Evolutionary conservation across 2,797 vertebrate genomes (phyloP).

Genomic region (Tamandua tetradactyla): DNA sequence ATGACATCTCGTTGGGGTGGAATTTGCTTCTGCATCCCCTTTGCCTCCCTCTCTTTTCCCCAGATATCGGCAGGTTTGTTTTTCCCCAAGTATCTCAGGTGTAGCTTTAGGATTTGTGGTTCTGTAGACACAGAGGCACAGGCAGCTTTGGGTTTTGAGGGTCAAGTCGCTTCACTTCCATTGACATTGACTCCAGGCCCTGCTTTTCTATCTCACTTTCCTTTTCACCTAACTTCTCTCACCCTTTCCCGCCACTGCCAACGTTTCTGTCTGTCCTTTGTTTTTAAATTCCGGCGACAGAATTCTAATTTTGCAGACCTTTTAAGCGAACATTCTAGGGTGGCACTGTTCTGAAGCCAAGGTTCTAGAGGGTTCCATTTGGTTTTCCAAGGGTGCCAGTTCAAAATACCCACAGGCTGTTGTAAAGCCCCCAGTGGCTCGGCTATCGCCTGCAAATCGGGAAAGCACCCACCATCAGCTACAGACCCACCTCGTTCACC

Average conservation of each 20-base stretch:
- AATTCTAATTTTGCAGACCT: not conserved
- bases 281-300: not conserved
- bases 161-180: not conserved
- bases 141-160: not conserved
- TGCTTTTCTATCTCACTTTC: not conserved
- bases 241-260: not conserved
- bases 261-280: not conserved
- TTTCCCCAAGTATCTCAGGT: not conserved
- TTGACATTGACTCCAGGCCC: rapidly evolving
- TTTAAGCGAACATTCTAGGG: conserved; percentile 81
- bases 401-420: not conserved
- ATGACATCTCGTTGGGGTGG: conserved; percentile 64
- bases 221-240: not conserved
- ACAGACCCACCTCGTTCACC: conserved; percentile 82
- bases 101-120: rapidly evolving
- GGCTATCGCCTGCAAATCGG: conserved; percentile 85
- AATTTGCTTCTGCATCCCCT: conserved; percentile 60
- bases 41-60: not conserved
- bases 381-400: not conserved
- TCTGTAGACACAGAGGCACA: rapidly evolving
- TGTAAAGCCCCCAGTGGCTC: not conserved
- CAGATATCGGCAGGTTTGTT: not conserved
- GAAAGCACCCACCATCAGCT: conserved; percentile 90
- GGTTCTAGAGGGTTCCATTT: not conserved
- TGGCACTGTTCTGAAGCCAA: conserved; percentile 52